A percentile compares a stretch with the other conserved stretches of the same genome.
phyloP scores from a whole-genome alignment of 2,113 vertebrate genomes.

The Hydrolagus affinis region DNA sequence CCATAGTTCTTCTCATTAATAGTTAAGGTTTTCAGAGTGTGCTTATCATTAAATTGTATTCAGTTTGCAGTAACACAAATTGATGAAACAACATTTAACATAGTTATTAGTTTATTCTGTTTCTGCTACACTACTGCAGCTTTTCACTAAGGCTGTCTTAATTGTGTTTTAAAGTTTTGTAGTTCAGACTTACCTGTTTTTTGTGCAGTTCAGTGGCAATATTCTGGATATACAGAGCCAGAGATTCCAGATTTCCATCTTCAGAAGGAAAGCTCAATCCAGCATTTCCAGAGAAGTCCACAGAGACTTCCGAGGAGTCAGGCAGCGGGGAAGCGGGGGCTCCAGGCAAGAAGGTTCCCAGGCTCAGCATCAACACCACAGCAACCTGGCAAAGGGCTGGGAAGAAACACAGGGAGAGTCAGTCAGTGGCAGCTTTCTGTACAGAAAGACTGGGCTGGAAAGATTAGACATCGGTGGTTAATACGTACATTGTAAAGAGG shows the following conservation, averaged over 20 bases:
- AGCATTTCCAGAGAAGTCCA: neutral
- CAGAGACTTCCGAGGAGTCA: neutral
- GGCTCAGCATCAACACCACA: neutral
- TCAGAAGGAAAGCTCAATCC: neutral
- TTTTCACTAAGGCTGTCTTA: neutral
- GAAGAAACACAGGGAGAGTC: neutral
- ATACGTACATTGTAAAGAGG: neutral
- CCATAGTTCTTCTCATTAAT: too few species aligned
- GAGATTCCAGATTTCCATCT: neutral
- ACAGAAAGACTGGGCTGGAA: neutral
- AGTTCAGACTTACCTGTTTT: neutral
- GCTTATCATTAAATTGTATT: too few species aligned
- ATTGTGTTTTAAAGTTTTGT: neutral
- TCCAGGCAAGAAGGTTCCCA: neutral
- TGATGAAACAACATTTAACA: too few species aligned
- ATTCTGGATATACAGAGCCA: constrained; percentile 15
- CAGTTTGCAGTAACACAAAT: too few species aligned
- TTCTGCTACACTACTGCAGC: neutral
- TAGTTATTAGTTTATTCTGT: neutral
- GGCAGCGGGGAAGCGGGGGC: neutral
- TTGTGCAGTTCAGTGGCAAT: neutral
- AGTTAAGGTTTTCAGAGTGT: too few species aligned
- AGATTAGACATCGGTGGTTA: neutral
- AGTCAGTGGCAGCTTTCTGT: neutral
- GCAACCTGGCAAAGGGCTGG: neutral